Evolutionary conservation across 1,140 invertebrate species (phyloP).

Genomic region (Dreissena rostriformis): DNA sequence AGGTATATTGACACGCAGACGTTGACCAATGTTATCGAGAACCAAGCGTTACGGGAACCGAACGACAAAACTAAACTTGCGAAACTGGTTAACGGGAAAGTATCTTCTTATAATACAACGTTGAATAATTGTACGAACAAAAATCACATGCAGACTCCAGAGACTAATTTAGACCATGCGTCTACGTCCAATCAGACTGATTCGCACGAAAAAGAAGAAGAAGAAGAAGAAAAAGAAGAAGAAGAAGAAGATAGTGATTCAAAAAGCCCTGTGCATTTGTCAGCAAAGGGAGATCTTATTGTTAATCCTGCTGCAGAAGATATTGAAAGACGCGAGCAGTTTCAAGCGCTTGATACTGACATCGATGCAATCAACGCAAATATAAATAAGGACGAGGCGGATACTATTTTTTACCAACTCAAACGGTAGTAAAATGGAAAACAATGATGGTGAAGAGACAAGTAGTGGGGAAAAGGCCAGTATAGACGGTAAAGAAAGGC

Average conservation of each 20-base stretch:
- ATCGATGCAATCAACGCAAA: neutral
- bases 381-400: conserved; percentile 1
- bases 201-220: conserved; percentile 84
- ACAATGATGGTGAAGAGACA: conserved; percentile 26
- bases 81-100: conserved; percentile 72
- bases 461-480: conserved; percentile 57
- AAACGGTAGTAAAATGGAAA: conserved; percentile 7
- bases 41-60: conserved; percentile 70
- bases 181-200: conserved; percentile 57
- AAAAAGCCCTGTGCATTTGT: conserved; percentile 66
- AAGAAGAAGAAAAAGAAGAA: too few relatives aligned
- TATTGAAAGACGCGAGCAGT: conserved; percentile 42
- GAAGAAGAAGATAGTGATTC: too few relatives aligned
- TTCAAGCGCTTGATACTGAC: neutral
- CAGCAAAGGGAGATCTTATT: conserved; percentile 83
- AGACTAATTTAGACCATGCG: conserved; percentile 47
- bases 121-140: conserved; percentile 45
- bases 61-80: conserved; percentile 73
- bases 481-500: conserved; percentile 38
- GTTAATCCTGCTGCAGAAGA: conserved; percentile 71
- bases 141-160: conserved; percentile 53
- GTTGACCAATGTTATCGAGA: conserved; percentile 75
- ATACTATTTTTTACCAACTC: conserved; percentile 42
- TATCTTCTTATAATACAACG: conserved; percentile 83
- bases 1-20: conserved; percentile 57